Percentiles rank a stretch among this genome's conserved stretches.
Evolutionary conservation across 2,888 invertebrate species (phyloP).

Genomic region (Dyspetes luteomarginatus): DNA sequence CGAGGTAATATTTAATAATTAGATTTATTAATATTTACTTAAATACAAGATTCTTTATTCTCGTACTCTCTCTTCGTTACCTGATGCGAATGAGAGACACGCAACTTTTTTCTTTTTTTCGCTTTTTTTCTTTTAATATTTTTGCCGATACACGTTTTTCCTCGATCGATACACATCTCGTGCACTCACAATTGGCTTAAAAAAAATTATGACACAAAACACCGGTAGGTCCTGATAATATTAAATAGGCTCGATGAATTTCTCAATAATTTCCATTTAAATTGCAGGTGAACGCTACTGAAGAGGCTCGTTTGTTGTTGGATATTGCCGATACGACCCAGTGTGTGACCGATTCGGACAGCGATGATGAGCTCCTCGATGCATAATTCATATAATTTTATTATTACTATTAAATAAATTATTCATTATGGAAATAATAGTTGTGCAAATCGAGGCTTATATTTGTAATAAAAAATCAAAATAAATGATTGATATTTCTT

Average conservation of each 20-base stretch:
- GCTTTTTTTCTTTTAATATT: too few relatives aligned
- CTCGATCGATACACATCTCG: too few relatives aligned
- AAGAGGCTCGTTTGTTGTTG: constrained; percentile 77
- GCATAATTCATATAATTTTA: constrained; percentile 66
- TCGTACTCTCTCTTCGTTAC: not conserved
- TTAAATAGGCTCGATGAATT: constrained; percentile 20
- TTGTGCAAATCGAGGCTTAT: not conserved
- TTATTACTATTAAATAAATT: not conserved
- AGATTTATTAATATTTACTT: constrained; percentile 16
- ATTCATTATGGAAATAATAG: not conserved
- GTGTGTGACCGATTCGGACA: constrained; percentile 76
- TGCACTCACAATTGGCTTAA: too few relatives aligned
- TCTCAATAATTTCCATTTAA: constrained; percentile 11
- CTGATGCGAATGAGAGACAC: not conserved
- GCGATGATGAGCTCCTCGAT: constrained; percentile 76
- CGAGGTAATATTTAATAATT: constrained; percentile 48
- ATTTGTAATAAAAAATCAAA: constrained; percentile 51
- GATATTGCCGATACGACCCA: constrained; percentile 74
- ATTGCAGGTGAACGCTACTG: constrained; percentile 77
- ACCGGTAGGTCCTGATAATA: not conserved
- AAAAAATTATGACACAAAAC: not conserved
- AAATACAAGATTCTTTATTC: not conserved
- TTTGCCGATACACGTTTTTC: not conserved
- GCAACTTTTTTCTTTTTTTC: too few relatives aligned
- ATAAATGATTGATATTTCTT: not conserved